These are phyloP conservation scores for Harmothoe impar DNA, from an alignment of 2,888 invertebrate genomes.

Conservation along the genomic window DNA sequence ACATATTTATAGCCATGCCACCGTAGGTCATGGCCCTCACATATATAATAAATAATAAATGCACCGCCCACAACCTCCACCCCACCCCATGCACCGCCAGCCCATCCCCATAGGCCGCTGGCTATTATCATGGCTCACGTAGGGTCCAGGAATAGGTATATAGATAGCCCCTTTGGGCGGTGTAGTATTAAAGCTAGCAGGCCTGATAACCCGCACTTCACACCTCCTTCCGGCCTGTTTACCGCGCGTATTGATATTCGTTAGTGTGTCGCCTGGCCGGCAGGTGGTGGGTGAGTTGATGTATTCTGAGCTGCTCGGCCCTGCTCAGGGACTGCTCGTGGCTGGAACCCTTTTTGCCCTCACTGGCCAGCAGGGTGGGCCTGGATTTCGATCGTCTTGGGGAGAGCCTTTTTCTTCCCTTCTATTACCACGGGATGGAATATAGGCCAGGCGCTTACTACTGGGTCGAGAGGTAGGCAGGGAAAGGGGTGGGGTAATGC, in stretches of 20 bases:
- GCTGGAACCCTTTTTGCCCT: not conserved
- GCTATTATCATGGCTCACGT: no score
- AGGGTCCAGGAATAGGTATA: no score
- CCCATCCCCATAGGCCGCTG: no score
- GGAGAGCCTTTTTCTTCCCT: not conserved
- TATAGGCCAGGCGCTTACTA: not conserved
- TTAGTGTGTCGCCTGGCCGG: conserved; percentile 16
- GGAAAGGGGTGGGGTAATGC: no score
- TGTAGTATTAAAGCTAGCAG: not conserved
- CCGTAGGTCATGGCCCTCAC: no score
- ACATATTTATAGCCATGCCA: no score
- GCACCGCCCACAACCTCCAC: no score
- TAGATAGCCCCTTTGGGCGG: no score
- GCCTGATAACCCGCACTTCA: conserved; percentile 1
- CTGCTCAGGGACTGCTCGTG: no score
- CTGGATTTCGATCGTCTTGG: conserved; percentile 1
- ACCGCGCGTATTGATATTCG: conserved; percentile 17
- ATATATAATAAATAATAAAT: no score
- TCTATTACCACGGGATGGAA: not conserved
- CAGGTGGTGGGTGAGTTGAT: conserved; percentile 29
- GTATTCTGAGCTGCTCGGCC: not conserved
- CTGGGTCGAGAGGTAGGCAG: not conserved
- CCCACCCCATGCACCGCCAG: no score
- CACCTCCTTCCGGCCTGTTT: conserved; percentile 16
- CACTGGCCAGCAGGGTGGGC: not conserved